Base-by-base conservation (phyloP, 2,797 vertebrate species). In the Morus bassanus region DNA sequence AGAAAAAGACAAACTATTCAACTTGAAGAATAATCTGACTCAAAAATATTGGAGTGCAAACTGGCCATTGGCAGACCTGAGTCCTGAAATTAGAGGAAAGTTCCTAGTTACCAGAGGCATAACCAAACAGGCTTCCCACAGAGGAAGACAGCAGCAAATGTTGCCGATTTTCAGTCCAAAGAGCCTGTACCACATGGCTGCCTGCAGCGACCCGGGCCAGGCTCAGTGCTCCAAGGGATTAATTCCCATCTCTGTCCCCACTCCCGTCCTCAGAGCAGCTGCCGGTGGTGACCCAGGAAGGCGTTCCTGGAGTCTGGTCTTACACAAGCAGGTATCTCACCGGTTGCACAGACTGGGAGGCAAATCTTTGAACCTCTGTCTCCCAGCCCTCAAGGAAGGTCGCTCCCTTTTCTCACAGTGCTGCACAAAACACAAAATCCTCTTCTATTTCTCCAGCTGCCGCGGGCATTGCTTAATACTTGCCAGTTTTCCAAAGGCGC, bases 371-470 rank as follows among this genome's bases (percentile, higher is more conserved):
- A 93, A 84, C 39, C 54, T 86, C 63, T 85, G 83, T 82, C 93
- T 96, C 74, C 70, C 80, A 93, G 63, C 77, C 93, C 88, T 85
- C 18, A 3, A 83, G 79, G 79, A 94, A 93, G 63, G 54, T 95
- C 4, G 11, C 89, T 95, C 91, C 73, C 68, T 87, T 86, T 95
- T 95, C 91, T 90, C 88, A 96, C 33, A 94, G 64, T 35, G 51
- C 46, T 48, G n/a, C 1, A 1, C 80, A 84, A 86, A 93, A 87
- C 59, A 87, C 27, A 93, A 89, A 93, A 90, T 78, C 45, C 50
- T 88, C 59, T 86, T 91, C 61, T 82, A 1, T 82, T 90, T 91
- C 88, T 93, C 67, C 70, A 65, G 39, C 83, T 96, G 85, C 68
- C 59, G 54, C 6, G 0, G 89, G 92, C 78, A 43, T 84, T 89